Percentiles rank a stretch among this genome's conserved stretches.
Conservation (phyloP, 2,888 invertebrate genomes). For the Agrotis clavis region DNA sequence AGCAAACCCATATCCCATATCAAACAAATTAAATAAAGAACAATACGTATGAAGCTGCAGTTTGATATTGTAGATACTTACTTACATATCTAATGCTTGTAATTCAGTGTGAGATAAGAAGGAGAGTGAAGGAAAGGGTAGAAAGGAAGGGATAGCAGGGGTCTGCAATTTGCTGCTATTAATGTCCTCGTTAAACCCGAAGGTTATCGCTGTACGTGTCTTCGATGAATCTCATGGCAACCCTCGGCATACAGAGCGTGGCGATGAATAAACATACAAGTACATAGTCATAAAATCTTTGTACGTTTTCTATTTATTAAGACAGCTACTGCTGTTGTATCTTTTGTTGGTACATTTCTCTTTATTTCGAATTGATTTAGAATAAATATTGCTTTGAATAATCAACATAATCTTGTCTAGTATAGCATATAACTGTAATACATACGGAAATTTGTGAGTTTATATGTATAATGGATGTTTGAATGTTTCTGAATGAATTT, state of each 20-base stretch:
- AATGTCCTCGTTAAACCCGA: slow-evolving; percentile 56
- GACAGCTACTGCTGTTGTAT: slow-evolving; percentile 17
- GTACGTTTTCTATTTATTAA: slow-evolving; percentile 11
- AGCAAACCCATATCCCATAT: too few species aligned
- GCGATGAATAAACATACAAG: slow-evolving; percentile 9
- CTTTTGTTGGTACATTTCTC: neutral
- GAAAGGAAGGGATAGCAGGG: slow-evolving; percentile 34
- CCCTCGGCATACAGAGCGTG: slow-evolving; percentile 25
- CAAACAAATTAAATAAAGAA: neutral
- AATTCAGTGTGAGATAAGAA: slow-evolving; percentile 35
- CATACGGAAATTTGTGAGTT: too few species aligned
- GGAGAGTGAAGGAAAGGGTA: slow-evolving; percentile 20
- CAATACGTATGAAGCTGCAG: neutral
- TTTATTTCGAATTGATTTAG: neutral
- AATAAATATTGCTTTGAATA: neutral
- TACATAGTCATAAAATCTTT: slow-evolving; percentile 27
- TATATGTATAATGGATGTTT: too few species aligned
- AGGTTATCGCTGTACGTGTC: slow-evolving; percentile 57
- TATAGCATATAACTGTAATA: too few species aligned
- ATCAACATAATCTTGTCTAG: neutral
- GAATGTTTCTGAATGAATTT: too few species aligned
- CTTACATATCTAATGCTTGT: slow-evolving; percentile 32
- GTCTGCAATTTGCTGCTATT: slow-evolving; percentile 52
- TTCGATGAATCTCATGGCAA: slow-evolving; percentile 44
- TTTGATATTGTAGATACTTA: slow-evolving; percentile 17